These are phyloP conservation scores for Drosophila serrata DNA, from an alignment of 1,140 invertebrate genomes.

Conservation along the genomic window DNA sequence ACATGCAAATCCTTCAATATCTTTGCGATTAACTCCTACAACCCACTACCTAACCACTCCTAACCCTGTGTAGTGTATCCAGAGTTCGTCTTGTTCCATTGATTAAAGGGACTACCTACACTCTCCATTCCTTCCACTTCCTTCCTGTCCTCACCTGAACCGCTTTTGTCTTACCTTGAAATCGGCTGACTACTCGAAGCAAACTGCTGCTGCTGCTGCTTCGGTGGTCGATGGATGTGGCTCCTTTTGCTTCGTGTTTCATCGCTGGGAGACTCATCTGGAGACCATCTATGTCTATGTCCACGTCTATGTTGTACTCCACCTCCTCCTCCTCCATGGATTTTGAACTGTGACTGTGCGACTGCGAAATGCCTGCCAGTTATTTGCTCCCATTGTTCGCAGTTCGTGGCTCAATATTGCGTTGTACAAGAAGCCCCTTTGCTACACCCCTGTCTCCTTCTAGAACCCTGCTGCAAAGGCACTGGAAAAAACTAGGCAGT, in stretches of 20 bases:
- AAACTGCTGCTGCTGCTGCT: slow-evolving; percentile 59
- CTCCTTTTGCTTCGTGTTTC: slow-evolving; percentile 49
- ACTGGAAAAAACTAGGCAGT: background rate
- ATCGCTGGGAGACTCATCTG: slow-evolving; percentile 48
- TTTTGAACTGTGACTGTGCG: slow-evolving; percentile 10
- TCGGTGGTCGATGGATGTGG: slow-evolving; percentile 67
- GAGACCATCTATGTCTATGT: slow-evolving; percentile 51
- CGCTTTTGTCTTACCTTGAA: slow-evolving; percentile 77
- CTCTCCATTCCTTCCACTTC: slow-evolving; percentile 11
- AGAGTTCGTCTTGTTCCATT: slow-evolving; percentile 20
- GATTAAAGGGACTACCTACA: background rate
- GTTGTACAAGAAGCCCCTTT: slow-evolving; percentile 29
- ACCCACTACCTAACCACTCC: background rate
- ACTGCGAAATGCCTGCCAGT: slow-evolving; percentile 74
- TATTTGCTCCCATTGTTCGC: slow-evolving; percentile 82
- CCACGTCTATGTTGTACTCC: slow-evolving; percentile 29
- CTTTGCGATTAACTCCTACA: background rate
- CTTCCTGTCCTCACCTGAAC: slow-evolving; percentile 12
- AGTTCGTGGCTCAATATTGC: slow-evolving; percentile 80
- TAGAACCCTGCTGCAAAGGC: background rate
- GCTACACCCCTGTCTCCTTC: background rate
- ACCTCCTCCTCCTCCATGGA: background rate
- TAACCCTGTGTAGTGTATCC: slow-evolving; percentile 13
- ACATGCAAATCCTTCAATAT: background rate
- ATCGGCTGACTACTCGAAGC: slow-evolving; percentile 67